Evolutionary conservation across 2,113 vertebrate species (phyloP), one percentile per base, ranked within the genome.

Genomic region (Neodon shergylaensis): DNA sequence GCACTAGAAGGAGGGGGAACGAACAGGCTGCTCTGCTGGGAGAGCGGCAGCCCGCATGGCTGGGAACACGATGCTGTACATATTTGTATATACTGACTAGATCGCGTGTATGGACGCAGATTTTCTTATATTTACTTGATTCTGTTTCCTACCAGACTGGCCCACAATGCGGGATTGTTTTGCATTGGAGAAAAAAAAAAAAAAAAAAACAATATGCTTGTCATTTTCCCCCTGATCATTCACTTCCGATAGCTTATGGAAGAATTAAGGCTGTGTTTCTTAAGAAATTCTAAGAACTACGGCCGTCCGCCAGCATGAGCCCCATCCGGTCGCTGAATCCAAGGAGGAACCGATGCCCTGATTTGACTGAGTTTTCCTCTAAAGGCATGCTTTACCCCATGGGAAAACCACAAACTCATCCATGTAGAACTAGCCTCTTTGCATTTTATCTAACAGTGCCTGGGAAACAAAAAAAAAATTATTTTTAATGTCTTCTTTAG

Each of bases 371-470:
- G 94, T 97, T 98, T 98, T 97, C 97, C 98, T 98, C 98, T 95
- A 73, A 88, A 98, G 97, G 98, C 98, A 98, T 98, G 98, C 96
- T 54, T 24, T 90, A 85, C 94, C 98, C 98, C 97, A 76, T 3
- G 98, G 98, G 98, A 97, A 98, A 98, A 98, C 97, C 76, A 97
- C 96, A 97, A 97, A 97, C 94, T 91, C 98, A 97, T 93, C 98
- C 98, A 96, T 78, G 97, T 98, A 98, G 98, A 97, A 97, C 98
- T 96, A 97, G 96, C 95, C 97, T 97, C 98, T 98, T 97, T 98
- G 98, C 98, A 97, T 98, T 98, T 98, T 98, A 98, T 98, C 98
- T 98, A 98, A 98, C 98, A 98, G 98, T 98, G 98, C 98, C 98
- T 98, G 98, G 97, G 91, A 39, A 89, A 95, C 58, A 61, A 36